A percentile compares a stretch with the other conserved stretches of the same genome.
Evolutionary conservation across 35 echinoderm and acorn worm species (phyloP).

Genomic region (Ophioderma brevispina): DNA sequence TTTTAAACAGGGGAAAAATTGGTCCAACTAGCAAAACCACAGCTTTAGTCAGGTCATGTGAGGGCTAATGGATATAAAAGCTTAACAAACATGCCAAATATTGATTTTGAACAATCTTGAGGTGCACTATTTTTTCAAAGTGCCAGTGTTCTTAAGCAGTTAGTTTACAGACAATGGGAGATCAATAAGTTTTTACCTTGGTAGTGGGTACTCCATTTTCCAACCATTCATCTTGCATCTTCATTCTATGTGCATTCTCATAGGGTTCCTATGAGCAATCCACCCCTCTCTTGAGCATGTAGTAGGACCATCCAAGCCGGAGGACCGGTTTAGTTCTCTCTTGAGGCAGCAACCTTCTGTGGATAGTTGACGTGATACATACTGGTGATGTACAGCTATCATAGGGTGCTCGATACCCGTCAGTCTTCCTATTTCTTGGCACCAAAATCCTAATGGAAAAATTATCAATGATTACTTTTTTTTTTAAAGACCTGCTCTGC

Average conservation of each 20-base stretch:
- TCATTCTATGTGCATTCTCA: conserved; percentile 86
- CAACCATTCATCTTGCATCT: conserved; percentile 82
- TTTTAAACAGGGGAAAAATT: too few species aligned
- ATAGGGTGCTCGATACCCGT: conserved; percentile 74
- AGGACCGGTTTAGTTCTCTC: conserved; percentile 79
- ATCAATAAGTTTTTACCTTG: conserved; percentile 25
- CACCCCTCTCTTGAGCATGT: conserved; percentile 75
- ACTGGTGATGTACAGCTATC: conserved; percentile 93
- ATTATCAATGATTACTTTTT: too few species aligned
- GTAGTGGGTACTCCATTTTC: conserved; percentile 83
- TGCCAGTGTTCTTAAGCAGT: too few species aligned
- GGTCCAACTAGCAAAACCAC: too few species aligned
- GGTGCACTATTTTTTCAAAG: too few species aligned
- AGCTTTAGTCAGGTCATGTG: too few species aligned
- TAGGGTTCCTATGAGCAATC: conserved; percentile 94
- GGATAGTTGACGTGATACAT: conserved; percentile 96
- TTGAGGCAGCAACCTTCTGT: conserved; percentile 89
- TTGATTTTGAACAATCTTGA: too few species aligned
- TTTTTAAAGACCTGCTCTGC: too few species aligned
- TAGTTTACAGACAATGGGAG: too few species aligned
- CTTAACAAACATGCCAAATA: too few species aligned
- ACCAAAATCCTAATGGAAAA: conserved; percentile 97
- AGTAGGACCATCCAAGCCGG: conserved; percentile 89
- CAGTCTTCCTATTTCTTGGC: conserved; percentile 74
- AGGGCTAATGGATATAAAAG: too few species aligned